These are phyloP conservation scores for Hyaena hyaena DNA, from an alignment of 2,113 vertebrate genomes.

Conservation along the genomic window DNA sequence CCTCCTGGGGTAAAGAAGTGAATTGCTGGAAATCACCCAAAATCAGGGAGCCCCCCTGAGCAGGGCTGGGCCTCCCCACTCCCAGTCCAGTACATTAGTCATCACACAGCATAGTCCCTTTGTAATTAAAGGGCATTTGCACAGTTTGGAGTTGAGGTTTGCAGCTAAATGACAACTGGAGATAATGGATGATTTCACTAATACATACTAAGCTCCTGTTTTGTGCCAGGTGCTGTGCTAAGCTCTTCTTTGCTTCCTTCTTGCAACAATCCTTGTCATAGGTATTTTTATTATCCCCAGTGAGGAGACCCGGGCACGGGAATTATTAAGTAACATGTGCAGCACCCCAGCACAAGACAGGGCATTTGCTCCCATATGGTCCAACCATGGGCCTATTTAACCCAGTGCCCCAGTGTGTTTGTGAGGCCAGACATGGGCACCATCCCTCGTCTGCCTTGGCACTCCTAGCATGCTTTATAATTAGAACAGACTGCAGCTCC, in stretches of 20 bases:
- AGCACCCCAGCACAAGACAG: neutral
- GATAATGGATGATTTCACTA: neutral
- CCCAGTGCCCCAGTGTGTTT: neutral
- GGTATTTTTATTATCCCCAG: neutral
- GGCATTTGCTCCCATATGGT: neutral
- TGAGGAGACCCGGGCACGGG: neutral
- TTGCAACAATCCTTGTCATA: neutral
- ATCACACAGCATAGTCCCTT: neutral
- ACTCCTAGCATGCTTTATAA: neutral
- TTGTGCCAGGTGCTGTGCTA: neutral
- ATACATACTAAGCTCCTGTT: neutral
- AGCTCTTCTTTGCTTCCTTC: constrained; percentile 14
- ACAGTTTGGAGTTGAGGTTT: constrained; percentile 38
- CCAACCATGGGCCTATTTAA: neutral
- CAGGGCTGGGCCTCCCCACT: neutral
- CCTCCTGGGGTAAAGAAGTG: neutral
- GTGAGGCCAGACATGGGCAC: neutral
- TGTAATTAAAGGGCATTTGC: constrained; percentile 28
- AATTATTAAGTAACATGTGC: neutral
- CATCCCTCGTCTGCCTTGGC: neutral
- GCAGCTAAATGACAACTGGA: constrained; percentile 33
- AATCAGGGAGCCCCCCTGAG: neutral
- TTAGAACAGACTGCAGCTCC: constrained; percentile 60
- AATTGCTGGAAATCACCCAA: neutral
- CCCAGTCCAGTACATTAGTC: neutral